Evolutionary conservation across 2,797 vertebrate species (phyloP), one percentile per base, ranked within the genome.

Genomic region (Oryzias dopingdopingensis): DNA sequence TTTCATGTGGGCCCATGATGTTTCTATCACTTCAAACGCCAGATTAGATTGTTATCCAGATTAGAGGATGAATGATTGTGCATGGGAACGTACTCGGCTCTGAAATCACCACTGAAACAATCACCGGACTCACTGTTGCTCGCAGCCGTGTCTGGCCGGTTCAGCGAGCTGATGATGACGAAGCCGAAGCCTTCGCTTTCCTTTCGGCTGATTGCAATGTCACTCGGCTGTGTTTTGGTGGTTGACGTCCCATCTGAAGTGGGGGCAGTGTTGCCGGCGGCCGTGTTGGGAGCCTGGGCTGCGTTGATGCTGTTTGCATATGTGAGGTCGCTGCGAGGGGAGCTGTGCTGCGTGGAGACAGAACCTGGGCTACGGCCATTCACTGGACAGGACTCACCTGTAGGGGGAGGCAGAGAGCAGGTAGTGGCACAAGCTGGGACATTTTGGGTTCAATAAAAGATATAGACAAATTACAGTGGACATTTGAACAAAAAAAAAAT

Each of bases 131-230:
- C 80, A 99, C 97, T 92, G 86, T 95, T 94, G 41, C 92, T 84
- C 55, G 93, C 72, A 5, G 93, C 89, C 0, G 92, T 93, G 62
- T 99, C 96, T 0, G 97, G 96, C 45, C 96, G 93, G 90, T 96
- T 99, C 49, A 99, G 91, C 13, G 97, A 99, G 83, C 96, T 98
- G 89, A 99, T 99, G 89, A 99, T 99, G 52, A 99, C 96, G 6
- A 99, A 99, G 26, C 97, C 97, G 4, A 99, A 99, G 40, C 97
- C 97, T 42, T 99, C 97, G 0, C 94, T 99, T 85, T 99, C 97
- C 63, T 98, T 98, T 29, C 97, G 95, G 51, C 94, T 95, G 87
- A 99, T 98, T 72, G 94, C 61, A 62, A 99, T 93, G 0, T 99
- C 96, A 0, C 90, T 97, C 56, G 94, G 94, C 59, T 94, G 95